Conservation (phyloP, 1,140 invertebrate genomes). For the Pseudomyrmex cubaensis region DNA sequence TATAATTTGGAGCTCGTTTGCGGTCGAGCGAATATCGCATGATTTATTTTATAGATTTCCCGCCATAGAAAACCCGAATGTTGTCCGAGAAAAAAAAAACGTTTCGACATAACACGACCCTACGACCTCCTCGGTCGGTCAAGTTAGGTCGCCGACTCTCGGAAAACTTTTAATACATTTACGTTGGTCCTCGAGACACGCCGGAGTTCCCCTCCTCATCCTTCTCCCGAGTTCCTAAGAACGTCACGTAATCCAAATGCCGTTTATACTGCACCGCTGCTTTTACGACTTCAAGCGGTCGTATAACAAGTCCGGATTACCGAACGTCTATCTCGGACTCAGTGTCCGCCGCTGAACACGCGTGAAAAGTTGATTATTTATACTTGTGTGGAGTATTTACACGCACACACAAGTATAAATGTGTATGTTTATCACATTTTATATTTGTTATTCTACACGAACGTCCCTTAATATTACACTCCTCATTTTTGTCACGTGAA, state of each 20-base stretch:
- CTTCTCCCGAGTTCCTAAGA: conserved; percentile 46
- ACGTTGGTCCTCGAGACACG: conserved; percentile 60
- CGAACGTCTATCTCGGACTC: conserved; percentile 66
- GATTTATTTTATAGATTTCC: conserved; percentile 67
- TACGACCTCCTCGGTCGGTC: conserved; percentile 14
- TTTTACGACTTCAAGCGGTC: conserved; percentile 77
- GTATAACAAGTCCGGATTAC: conserved; percentile 77
- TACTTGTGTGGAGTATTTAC: neutral
- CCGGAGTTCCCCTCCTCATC: conserved; percentile 47
- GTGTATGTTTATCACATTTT: neutral
- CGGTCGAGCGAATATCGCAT: conserved; percentile 39
- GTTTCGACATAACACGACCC: neutral
- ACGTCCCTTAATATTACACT: no score
- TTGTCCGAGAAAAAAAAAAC: conserved; percentile 20
- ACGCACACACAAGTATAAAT: no score
- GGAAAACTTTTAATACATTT: conserved; percentile 73
- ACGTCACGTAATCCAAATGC: conserved; percentile 77
- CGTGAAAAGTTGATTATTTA: conserved; percentile 46
- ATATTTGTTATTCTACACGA: neutral
- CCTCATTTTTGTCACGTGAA: neutral
- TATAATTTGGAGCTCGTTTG: conserved; percentile 43
- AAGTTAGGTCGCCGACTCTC: conserved; percentile 22
- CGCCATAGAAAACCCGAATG: neutral
- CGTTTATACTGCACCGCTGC: conserved; percentile 66
- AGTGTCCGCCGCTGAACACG: conserved; percentile 38